Evolutionary conservation across 2,113 vertebrate species (phyloP), one percentile per base, ranked within the genome.

Genomic region (Gallinago paraguaiae): DNA sequence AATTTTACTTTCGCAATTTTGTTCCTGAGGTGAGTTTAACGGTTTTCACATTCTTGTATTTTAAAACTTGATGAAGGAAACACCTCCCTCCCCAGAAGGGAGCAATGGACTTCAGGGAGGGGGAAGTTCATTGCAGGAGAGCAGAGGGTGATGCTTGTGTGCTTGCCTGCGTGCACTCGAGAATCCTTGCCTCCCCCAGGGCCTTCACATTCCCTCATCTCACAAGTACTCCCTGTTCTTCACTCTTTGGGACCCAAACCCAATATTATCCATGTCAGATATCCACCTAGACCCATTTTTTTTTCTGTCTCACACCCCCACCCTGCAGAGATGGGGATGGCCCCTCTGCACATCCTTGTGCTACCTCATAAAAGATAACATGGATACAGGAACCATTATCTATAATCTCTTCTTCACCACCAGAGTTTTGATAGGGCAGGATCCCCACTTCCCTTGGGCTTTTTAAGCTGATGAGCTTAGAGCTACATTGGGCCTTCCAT

Each of bases 201-300:
- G 37, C 48, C 48, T 37, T 45, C 10, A 6, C 5, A 56, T 22
- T 20, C 17, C 19, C 30, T 14, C 35, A 10, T 22, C 16, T 41
- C 50, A 33, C 46, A 86, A 48, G 31, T 2, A 9, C 13, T 68
- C 24, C 22, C 16, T 45, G 1, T 56, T 57, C 41, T 37, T 33
- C 69, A 23, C 2, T 25, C 70, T 54, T 20, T 35, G 35, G 45
- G 51, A 35, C 39, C 16, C 35, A 28, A 31, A 33, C 6, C 24
- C 50, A 16, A 18, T 3, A 11, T 6, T 7, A 48, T 7, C 24
- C 16, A 13, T 1, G 0, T 15, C 37, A 53, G 15, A 57, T 3
- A 60, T 6, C 9, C 23, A 27, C 6, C 17, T 5, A 43, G 27
- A 68, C 4, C 41, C 63, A 27, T 19, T 6, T 37, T 48, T 65